Conservation (phyloP, 2,113 vertebrate genomes). For the Mystacornis crossleyi region DNA sequence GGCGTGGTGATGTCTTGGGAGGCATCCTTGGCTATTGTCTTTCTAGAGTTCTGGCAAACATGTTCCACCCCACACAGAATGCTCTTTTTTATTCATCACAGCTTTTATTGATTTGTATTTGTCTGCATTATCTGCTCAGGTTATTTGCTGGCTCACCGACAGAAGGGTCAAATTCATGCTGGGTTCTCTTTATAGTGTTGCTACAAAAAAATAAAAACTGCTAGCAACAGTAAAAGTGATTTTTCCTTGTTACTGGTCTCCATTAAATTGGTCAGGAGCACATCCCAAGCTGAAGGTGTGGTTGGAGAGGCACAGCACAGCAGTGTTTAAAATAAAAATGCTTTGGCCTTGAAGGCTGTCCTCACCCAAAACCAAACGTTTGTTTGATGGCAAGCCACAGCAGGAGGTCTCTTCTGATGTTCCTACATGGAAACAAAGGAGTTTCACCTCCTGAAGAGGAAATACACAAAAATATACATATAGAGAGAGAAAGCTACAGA, state of each 20-base stretch:
- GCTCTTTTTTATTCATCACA: neutral
- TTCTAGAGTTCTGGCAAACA: neutral
- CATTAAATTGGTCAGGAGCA: neutral
- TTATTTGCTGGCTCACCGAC: neutral
- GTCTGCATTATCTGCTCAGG: neutral
- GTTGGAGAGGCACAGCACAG: neutral
- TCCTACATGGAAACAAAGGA: neutral
- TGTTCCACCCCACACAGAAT: neutral
- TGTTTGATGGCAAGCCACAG: neutral
- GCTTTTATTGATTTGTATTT: constrained; percentile 28
- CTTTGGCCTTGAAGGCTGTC: neutral
- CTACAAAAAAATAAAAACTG: neutral
- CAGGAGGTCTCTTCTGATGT: neutral
- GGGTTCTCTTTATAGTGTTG: neutral
- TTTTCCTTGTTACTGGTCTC: neutral
- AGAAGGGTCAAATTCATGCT: neutral
- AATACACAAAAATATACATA: neutral
- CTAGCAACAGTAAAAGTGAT: neutral
- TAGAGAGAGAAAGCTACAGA: neutral
- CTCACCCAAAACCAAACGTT: neutral
- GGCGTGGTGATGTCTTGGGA: neutral
- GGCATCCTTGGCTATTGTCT: neutral
- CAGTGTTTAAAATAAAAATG: neutral
- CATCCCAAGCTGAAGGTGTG: neutral
- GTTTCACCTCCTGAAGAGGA: neutral